Conservation (phyloP, 2,797 vertebrate genomes). For the Halcyon smyrnensis region DNA sequence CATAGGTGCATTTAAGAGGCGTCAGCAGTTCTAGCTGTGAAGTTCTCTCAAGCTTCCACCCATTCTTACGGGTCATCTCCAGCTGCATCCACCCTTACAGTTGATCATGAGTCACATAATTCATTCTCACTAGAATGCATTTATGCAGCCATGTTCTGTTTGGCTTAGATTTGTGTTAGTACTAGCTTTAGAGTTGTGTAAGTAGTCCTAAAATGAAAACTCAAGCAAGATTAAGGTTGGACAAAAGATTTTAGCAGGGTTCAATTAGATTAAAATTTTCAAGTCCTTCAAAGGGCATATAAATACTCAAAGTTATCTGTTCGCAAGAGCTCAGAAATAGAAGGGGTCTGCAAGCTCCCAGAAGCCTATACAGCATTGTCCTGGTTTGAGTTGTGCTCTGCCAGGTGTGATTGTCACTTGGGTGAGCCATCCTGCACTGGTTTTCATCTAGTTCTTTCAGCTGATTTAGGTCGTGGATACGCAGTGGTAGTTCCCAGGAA, state of each 20-base stretch:
- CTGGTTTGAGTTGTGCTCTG: too few species aligned
- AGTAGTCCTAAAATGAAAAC: background rate
- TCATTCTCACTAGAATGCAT: background rate
- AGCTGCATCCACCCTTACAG: conserved; percentile 2
- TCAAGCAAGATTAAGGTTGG: background rate
- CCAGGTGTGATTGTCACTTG: background rate
- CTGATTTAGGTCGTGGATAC: background rate
- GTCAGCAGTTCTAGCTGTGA: background rate
- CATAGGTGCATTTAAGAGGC: background rate
- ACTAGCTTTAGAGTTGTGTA: background rate
- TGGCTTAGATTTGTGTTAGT: background rate
- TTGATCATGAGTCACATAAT: background rate
- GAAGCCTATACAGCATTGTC: accelerated
- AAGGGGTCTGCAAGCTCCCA: background rate
- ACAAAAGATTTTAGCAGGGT: background rate
- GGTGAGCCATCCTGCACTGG: background rate
- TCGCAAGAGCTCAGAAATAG: background rate
- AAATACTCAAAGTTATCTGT: background rate
- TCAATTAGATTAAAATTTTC: background rate
- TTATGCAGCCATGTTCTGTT: background rate
- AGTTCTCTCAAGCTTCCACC: conserved; percentile 21
- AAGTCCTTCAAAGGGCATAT: background rate
- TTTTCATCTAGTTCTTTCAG: background rate
- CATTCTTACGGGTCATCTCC: conserved; percentile 4
- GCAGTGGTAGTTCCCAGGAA: background rate